phyloP scores from a whole-genome alignment of 2,888 invertebrate species.

The Leptopilina syphax region DNA sequence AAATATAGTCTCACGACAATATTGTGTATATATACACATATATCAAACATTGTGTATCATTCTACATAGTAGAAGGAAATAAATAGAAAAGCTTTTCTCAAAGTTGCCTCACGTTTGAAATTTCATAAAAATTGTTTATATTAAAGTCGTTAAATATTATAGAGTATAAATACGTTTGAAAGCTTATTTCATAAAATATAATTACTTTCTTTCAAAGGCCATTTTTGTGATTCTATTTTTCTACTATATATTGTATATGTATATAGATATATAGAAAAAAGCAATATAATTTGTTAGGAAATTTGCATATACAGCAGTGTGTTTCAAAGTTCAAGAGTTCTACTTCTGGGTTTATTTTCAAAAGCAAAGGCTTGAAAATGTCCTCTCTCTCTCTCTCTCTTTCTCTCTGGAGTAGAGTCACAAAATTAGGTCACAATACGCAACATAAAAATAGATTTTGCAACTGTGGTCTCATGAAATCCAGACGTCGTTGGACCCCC shows the following conservation, averaged over 20 bases:
- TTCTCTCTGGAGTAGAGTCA: slow-evolving; percentile 8
- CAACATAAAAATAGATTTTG: slow-evolving; percentile 39
- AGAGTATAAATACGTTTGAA: background rate
- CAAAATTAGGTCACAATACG: slow-evolving; percentile 36
- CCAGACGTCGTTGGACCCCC: slow-evolving; percentile 34
- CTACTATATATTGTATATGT: background rate
- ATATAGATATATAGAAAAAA: background rate
- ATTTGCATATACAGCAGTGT: background rate
- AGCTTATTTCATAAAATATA: background rate
- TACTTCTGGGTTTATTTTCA: slow-evolving; percentile 14
- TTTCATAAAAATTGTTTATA: background rate
- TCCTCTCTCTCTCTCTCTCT: background rate
- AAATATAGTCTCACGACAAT: background rate
- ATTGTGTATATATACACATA: background rate
- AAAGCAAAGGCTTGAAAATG: slow-evolving; percentile 12
- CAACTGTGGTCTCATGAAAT: slow-evolving; percentile 27
- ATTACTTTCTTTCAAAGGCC: slow-evolving; percentile 6
- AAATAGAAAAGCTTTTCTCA: background rate
- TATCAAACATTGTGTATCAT: too few species aligned
- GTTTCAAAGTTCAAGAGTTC: slow-evolving; percentile 13
- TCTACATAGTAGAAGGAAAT: background rate
- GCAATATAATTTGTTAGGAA: background rate
- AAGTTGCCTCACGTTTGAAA: background rate
- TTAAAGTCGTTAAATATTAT: background rate
- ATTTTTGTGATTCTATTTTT: background rate